A percentile compares a stretch with the other conserved stretches of the same genome.
Conservation (phyloP, 1,140 invertebrate genomes). For the Hylaeus anthracinus region DNA sequence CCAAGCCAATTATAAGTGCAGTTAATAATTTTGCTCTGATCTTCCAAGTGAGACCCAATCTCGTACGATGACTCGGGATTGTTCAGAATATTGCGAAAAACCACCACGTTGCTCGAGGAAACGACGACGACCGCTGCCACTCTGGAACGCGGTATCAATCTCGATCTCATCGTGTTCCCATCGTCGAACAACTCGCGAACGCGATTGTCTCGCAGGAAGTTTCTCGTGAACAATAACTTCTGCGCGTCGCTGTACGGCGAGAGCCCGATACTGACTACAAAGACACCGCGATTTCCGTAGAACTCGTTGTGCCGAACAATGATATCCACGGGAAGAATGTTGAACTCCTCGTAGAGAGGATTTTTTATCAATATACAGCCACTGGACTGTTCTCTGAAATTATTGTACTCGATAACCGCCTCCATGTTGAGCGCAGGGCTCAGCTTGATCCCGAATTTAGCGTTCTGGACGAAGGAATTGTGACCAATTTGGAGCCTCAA, state of each 20-base stretch:
- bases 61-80: constrained; percentile 96
- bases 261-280: constrained; percentile 92
- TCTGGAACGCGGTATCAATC: constrained; percentile 91
- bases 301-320: constrained; percentile 95
- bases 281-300: constrained; percentile 91
- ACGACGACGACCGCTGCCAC: constrained; percentile 95
- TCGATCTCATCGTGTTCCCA: constrained; percentile 83
- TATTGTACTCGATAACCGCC: constrained; percentile 92
- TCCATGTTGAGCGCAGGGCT: constrained; percentile 92
- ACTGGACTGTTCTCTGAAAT: constrained; percentile 90
- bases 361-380: constrained; percentile 95
- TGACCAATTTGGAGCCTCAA: constrained; percentile 91
- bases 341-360: constrained; percentile 87
- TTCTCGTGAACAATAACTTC: constrained; percentile 92
- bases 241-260: constrained; percentile 92
- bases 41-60: constrained; percentile 96
- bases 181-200: constrained; percentile 93
- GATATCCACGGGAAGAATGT: constrained; percentile 85
- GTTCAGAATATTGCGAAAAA: constrained; percentile 95
- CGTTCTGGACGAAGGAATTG: constrained; percentile 90
- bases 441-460: constrained; percentile 88
- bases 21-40: constrained; percentile 96
- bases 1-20: constrained; percentile 97
- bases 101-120: constrained; percentile 93
- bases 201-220: constrained; percentile 92